Percentiles rank a stretch among this genome's conserved stretches.
These are phyloP conservation scores for Potamilus streckersoni DNA, from an alignment of 1,140 invertebrate genomes.

Conservation along the genomic window DNA sequence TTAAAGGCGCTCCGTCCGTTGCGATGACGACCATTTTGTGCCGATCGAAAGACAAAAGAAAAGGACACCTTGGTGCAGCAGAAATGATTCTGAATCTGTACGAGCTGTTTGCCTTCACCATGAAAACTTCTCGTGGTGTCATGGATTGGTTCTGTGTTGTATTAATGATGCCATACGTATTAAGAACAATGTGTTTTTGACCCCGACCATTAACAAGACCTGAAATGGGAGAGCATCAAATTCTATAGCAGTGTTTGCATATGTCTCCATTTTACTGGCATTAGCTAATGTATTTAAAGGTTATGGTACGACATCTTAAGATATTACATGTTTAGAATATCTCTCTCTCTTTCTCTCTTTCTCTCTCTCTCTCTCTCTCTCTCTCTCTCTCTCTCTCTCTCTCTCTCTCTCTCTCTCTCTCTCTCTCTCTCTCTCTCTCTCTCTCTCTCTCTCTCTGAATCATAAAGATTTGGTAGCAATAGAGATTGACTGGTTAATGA, in stretches of 20 bases:
- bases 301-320: too few species aligned
- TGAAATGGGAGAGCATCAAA: not conserved
- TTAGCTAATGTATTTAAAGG: too few species aligned
- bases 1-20: constrained; percentile 83
- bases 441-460: too few species aligned
- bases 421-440: too few species aligned
- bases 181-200: constrained; percentile 68
- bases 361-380: too few species aligned
- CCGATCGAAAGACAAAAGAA: constrained; percentile 80
- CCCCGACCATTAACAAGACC: constrained; percentile 29
- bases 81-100: constrained; percentile 52
- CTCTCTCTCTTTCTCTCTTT: too few species aligned
- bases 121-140: constrained; percentile 23
- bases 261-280: too few species aligned
- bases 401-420: too few species aligned
- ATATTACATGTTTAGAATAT: too few species aligned
- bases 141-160: not conserved
- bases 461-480: too few species aligned
- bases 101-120: not conserved
- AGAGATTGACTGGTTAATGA: too few species aligned
- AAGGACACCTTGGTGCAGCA: constrained; percentile 38
- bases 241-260: not conserved
- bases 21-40: constrained; percentile 83
- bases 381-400: too few species aligned
- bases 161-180: constrained; percentile 66